These are phyloP conservation scores for Ophioninae sp. DNA, from an alignment of 2,888 invertebrate species.

Conservation along the genomic window DNA sequence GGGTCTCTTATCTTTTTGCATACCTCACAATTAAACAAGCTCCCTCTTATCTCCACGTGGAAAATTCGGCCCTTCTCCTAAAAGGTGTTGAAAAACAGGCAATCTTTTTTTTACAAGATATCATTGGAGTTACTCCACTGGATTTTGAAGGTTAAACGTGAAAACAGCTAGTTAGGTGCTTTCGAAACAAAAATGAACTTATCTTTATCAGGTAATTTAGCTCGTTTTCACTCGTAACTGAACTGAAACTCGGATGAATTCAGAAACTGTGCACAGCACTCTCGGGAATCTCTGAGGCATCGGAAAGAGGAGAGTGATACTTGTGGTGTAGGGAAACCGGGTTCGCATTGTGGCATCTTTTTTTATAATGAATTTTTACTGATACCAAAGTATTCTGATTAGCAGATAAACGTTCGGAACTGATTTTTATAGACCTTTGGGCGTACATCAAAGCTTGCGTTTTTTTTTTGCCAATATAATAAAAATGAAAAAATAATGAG, in stretches of 20 bases:
- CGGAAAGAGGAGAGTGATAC: not conserved
- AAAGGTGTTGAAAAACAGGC: not conserved
- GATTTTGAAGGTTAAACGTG: not conserved
- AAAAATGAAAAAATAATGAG: too few relatives aligned
- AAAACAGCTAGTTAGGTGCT: not conserved
- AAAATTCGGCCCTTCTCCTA: not conserved
- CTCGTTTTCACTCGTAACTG: not conserved
- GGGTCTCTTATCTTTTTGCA: constrained; percentile 23
- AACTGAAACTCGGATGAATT: not conserved
- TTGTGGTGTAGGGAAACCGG: not conserved
- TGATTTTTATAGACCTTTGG: too few relatives aligned
- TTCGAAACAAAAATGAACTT: not conserved
- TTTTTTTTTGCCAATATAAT: too few relatives aligned
- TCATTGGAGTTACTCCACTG: not conserved
- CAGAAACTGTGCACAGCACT: not conserved
- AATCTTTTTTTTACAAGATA: not conserved
- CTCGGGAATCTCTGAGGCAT: not conserved
- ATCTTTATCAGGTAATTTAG: not conserved
- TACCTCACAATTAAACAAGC: not conserved
- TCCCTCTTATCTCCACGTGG: not conserved
- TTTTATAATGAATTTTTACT: too few relatives aligned
- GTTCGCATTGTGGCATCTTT: too few relatives aligned
- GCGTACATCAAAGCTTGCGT: too few relatives aligned
- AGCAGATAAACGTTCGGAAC: too few relatives aligned
- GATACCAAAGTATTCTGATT: too few relatives aligned